Evolutionary conservation across 2,888 invertebrate genomes (phyloP), one percentile per base, ranked within the genome.

Genomic region (Xestobium rufovillosum): DNA sequence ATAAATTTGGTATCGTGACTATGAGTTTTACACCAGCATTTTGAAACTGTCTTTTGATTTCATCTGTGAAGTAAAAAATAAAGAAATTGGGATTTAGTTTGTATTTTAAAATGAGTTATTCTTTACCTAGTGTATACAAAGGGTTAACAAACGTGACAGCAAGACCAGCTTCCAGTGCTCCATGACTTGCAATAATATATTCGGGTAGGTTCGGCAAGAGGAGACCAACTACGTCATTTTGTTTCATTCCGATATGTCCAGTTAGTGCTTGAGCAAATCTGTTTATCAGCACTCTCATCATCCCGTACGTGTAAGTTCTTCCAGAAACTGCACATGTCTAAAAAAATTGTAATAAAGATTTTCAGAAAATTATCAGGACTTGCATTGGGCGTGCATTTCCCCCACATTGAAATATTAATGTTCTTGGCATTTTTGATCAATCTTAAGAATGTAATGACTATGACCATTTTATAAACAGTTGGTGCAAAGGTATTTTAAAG

Each of bases 161-260:
- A 2, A 80, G 60, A 0, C 80, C 81, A 2, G 80, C 80, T 43
- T 70, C 69, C 56, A 80, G 67, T 27, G 79, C 76, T 2, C 80
- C 81, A 49, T 77, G 73, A 30, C 78, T 74, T n/a, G 75, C 67
- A 14, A 79, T 70, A 6, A 73, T 67, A 53, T 76, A 82, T 63
- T 83, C 82, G 0, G 82, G 82, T 34, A 80, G 69, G 58, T 83
- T 83, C 3, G 81, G 82, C 45, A 82, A 61, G 19, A 82, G 69
- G 13, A 83, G 61, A 1, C 78, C 82, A 2, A 83, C 59, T 11
- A 74, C 72, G 33, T 83, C 81, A 2, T 80, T 76, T 1, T 72
- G 72, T 45, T 70, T 61, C 45, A 82, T 61, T 4, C 71, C 70
- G 39, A 78, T 60, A 31, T 70, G 70, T 0, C 71, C 69, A 1